These are phyloP conservation scores for Margaritifera margaritifera DNA, from an alignment of 2,888 invertebrate genomes.

Conservation along the genomic window DNA sequence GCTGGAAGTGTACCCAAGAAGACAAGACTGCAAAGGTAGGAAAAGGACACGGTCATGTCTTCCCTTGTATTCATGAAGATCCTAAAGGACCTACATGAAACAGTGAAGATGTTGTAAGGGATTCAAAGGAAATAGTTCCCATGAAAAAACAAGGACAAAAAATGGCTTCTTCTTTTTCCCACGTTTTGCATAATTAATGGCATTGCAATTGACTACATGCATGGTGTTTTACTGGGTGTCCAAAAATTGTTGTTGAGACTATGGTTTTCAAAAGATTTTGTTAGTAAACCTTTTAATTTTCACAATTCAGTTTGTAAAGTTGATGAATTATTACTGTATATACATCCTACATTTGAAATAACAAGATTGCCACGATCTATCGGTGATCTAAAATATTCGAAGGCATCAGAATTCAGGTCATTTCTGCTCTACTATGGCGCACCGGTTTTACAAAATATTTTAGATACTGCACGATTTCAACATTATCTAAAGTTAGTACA, in stretches of 20 bases:
- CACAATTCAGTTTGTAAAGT: background rate
- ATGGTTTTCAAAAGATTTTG: slow-evolving; percentile 11
- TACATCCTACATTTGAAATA: slow-evolving; percentile 3
- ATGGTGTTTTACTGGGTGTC: slow-evolving; percentile 17
- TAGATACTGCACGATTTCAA: background rate
- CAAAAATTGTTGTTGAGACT: slow-evolving; percentile 12
- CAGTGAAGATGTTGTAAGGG: background rate
- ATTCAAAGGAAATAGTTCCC: slow-evolving; percentile 1
- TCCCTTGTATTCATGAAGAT: slow-evolving; percentile 7
- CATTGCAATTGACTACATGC: slow-evolving; percentile 23
- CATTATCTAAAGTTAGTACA: slow-evolving; percentile 1
- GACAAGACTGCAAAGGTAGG: slow-evolving; percentile 11
- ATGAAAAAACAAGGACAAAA: slow-evolving; percentile 16
- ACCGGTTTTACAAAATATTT: slow-evolving; percentile 2
- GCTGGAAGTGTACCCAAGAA: slow-evolving; percentile 16
- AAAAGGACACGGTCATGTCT: slow-evolving; percentile 10
- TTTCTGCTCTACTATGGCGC: slow-evolving; percentile 4
- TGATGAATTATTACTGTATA: slow-evolving; percentile 1
- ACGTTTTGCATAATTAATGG: slow-evolving; percentile 10
- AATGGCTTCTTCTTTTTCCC: slow-evolving; percentile 12
- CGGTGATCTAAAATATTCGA: slow-evolving; percentile 12
- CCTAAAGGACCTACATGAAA: slow-evolving; percentile 11
- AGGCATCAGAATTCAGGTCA: slow-evolving; percentile 11
- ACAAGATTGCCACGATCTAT: slow-evolving; percentile 6
- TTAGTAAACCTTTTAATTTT: background rate